phyloP scores from a whole-genome alignment of 2,888 invertebrate species.

The Seira sanloemensis region DNA sequence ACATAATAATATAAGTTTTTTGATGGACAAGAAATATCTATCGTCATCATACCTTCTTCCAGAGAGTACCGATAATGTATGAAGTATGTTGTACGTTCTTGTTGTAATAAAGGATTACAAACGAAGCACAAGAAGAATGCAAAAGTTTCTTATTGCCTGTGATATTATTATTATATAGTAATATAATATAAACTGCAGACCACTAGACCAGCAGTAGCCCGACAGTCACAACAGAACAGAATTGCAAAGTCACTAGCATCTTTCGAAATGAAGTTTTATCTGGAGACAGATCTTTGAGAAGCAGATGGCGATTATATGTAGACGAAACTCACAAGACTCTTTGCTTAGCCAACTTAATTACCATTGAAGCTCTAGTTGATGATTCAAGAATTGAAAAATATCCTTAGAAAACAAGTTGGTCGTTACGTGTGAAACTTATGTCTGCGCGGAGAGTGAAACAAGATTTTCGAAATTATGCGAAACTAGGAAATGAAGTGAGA shows the following conservation, averaged over 20 bases:
- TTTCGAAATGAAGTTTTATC: background rate
- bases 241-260: background rate
- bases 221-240: conserved; percentile 31
- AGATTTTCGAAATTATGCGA: background rate
- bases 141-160: background rate
- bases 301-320: background rate
- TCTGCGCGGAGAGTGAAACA: background rate
- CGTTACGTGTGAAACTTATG: background rate
- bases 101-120: no score
- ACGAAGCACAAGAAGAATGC: background rate
- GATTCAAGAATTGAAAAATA: background rate
- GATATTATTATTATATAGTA: no score
- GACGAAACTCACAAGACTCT: background rate
- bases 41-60: background rate
- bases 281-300: no score
- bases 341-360: background rate
- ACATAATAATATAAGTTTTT: background rate
- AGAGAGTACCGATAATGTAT: no score
- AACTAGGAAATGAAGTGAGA: background rate
- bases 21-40: background rate
- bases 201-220: conserved; percentile 36
- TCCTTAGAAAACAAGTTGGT: background rate
- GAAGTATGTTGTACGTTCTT: no score
- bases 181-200: no score
- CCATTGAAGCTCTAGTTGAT: background rate